These are phyloP conservation scores for Noctilio leporinus DNA, from an alignment of 2,113 vertebrate species.

Conservation along the genomic window DNA sequence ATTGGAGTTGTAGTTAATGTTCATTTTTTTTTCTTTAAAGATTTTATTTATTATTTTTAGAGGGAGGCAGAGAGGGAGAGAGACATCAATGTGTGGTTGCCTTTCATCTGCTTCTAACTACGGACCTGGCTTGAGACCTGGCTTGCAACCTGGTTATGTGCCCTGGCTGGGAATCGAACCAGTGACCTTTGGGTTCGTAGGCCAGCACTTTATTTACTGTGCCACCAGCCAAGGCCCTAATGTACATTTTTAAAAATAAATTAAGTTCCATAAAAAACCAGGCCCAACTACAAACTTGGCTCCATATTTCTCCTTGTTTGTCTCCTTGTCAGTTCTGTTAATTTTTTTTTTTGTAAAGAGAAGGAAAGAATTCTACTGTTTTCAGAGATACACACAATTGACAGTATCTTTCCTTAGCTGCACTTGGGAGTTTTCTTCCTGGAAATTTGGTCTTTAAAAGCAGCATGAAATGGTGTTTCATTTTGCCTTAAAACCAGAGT, in stretches of 20 bases:
- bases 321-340: neutral
- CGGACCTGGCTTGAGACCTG: no score
- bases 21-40: no score
- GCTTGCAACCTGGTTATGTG: no score
- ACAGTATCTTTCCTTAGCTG: constrained; percentile 8
- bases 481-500: constrained; percentile 59
- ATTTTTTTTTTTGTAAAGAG: constrained; percentile 27
- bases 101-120: no score
- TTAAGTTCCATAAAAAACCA: neutral
- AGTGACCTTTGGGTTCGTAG: no score
- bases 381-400: constrained; percentile 45
- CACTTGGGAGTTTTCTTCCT: constrained; percentile 8
- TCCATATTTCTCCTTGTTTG: neutral
- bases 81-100: no score
- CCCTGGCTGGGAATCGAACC: no score
- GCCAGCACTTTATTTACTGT: no score
- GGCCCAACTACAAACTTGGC: neutral
- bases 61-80: no score
- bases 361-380: constrained; percentile 54
- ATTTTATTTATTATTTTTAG: no score
- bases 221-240: no score
- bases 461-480: constrained; percentile 49
- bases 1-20: neutral
- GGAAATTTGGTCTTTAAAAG: constrained; percentile 55
- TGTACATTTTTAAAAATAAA: neutral